phyloP scores from a whole-genome alignment of 2,113 vertebrate species.

The Phyllostomus hastatus region DNA sequence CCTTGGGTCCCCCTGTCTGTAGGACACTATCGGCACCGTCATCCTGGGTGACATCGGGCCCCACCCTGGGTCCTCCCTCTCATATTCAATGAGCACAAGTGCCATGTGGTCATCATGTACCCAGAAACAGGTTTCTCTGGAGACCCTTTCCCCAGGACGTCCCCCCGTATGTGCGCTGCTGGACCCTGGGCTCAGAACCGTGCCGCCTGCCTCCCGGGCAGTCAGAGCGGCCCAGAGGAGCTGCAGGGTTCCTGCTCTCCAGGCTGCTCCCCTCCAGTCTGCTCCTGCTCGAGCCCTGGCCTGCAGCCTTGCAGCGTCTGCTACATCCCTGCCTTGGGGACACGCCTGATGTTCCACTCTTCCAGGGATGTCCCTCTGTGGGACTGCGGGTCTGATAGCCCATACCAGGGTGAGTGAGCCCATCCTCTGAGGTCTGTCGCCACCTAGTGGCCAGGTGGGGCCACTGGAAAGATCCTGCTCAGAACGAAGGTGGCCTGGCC shows the following conservation, averaged over 20 bases:
- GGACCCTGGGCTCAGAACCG: neutral
- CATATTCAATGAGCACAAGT: neutral
- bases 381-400: neutral
- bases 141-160: neutral
- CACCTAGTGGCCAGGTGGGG: neutral
- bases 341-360: fast-evolving
- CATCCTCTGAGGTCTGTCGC: neutral
- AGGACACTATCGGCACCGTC: fast-evolving
- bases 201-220: fast-evolving
- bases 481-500: neutral
- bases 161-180: too few species aligned
- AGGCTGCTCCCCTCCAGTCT: fast-evolving
- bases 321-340: neutral
- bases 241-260: fast-evolving
- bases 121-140: neutral
- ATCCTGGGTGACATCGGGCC: neutral
- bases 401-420: neutral
- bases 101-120: neutral
- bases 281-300: neutral
- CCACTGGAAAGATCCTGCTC: neutral
- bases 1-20: neutral
- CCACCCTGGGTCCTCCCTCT: neutral
- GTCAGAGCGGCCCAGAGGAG: neutral
- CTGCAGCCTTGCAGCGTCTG: fast-evolving
- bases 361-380: neutral